Evolutionary conservation across 2,113 vertebrate species (phyloP), one percentile per base, ranked within the genome.

Genomic region (Campylorhamphus procurvoides): DNA sequence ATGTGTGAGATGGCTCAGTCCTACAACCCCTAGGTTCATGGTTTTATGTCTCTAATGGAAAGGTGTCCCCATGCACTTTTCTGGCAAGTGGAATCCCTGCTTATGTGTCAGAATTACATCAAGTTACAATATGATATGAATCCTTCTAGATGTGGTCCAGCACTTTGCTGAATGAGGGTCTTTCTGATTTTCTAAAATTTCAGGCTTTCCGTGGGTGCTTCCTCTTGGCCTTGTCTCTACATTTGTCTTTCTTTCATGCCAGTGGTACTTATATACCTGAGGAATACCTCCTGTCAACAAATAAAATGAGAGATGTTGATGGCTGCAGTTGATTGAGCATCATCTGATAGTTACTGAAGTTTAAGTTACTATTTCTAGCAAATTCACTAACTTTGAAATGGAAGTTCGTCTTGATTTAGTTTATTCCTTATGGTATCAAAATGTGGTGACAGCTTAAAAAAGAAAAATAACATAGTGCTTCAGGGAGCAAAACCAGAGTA

Each of bases 401-500:
- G 88, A 90, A 58, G 49, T 96, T 96, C 90, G 88, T 72, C 88
- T 95, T 97, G 96, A 97, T 95, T 97, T 94, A 97, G 93, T 93
- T 93, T 94, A 86, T 96, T 96, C 86, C 88, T 96, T 89, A 96
- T 95, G 90, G 88, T 94, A 96, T 96, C 92, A 94, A 94, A 97
- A 96, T 14, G 94, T 96, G 96, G 92, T 95, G 96, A 96, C 96
- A 97, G 94, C 93, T 91, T 92, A 90, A 96, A 91, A 96, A 92
- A 95, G 93, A 96, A 95, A 93, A 97, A 94, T 90, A 96, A 95
- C 90, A 93, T 85, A 84, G 60, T 92, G 80, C 90, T 96, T 96
- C 90, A 92, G 93, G 96, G 95, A 97, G 85, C 83, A 96, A 96
- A 96, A 94, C 93, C 94, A 96, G 86, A 97, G 73, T 96, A 97